Conservation (phyloP, 1,140 invertebrate genomes). For the Cyrtorhinus lividipennis region DNA sequence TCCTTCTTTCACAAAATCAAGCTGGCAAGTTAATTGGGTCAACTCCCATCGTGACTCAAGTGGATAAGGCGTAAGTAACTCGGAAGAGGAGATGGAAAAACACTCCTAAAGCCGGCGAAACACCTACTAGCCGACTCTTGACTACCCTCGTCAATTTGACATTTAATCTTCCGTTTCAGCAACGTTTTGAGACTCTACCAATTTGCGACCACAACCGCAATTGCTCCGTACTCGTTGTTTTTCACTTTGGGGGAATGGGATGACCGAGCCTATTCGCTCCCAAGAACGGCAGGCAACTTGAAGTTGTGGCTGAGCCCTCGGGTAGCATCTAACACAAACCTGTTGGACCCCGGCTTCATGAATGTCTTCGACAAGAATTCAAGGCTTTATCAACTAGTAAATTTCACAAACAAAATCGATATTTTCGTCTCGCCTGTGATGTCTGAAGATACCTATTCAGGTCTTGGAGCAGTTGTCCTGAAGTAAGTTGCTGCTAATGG, state of each 20-base stretch:
- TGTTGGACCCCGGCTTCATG: not conserved
- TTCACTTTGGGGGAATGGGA: not conserved
- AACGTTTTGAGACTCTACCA: not conserved
- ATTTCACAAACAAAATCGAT: not conserved
- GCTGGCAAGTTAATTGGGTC: no score
- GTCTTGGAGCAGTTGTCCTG: not conserved
- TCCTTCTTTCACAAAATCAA: no score
- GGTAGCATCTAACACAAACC: not conserved
- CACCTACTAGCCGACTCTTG: no score
- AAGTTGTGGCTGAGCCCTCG: not conserved
- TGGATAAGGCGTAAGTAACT: no score
- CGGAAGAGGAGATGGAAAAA: no score
- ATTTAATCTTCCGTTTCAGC: no score
- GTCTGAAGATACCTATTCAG: not conserved
- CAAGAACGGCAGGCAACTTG: not conserved
- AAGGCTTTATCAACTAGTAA: not conserved
- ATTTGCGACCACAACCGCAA: not conserved
- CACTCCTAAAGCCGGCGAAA: no score
- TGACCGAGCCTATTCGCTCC: not conserved
- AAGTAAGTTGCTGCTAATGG: conserved; percentile 2
- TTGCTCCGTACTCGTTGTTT: not conserved
- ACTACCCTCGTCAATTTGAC: no score
- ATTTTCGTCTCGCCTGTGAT: not conserved
- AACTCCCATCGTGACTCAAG: no score
- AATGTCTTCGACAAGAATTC: no score